Base-by-base conservation (phyloP, 2,113 vertebrate genomes). In the Bubo blakistoni region DNA sequence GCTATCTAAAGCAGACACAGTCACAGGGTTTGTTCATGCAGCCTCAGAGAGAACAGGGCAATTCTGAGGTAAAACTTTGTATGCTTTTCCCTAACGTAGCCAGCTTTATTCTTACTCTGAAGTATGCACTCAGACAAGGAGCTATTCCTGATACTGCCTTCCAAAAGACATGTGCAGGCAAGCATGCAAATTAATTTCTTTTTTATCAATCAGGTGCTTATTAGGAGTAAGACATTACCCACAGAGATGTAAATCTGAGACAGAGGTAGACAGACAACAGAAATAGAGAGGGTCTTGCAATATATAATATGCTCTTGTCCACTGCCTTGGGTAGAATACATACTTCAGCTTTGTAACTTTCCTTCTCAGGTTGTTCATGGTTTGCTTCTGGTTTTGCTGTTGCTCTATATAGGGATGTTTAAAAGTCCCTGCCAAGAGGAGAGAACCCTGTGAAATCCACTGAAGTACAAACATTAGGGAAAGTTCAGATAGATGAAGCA, bases 261-360 rank as follows among this genome's bases (percentile, higher is more conserved):
- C 34, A 62, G 10, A 86, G 6, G 22, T 22, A 65, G 17, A 51
- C 8, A 61, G 69, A 69, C 25, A 79, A 70, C 17, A 66, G 65
- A 74, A 85, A 66, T 0, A 73, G 26, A 77, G n/a, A 70, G 2
- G 18, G 1, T 66, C 1, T 93, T 71, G 20, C 7, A 5, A 38
- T 16, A 54, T 5, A 13, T 6, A 57, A 10, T 7, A 58, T 0
- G 0, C 4, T 86, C 86, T 69, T 81, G 34, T 32, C 34, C 36
- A 40, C 59, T 13, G 11, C 3, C 36, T 66, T 52, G 55, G 10
- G 9, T 34, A 40, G 21, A 84, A 78, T 5, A 11, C 1, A 7
- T 9, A 5, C 26, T 73, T 89, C 36, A 65, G 11, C 62, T 83
- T 70, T 36, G 10, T 34, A 81, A 42, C 42, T 15, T 73, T 25